Evolutionary conservation across 2,797 vertebrate genomes (phyloP).

Genomic region (Clarias pachynema): DNA sequence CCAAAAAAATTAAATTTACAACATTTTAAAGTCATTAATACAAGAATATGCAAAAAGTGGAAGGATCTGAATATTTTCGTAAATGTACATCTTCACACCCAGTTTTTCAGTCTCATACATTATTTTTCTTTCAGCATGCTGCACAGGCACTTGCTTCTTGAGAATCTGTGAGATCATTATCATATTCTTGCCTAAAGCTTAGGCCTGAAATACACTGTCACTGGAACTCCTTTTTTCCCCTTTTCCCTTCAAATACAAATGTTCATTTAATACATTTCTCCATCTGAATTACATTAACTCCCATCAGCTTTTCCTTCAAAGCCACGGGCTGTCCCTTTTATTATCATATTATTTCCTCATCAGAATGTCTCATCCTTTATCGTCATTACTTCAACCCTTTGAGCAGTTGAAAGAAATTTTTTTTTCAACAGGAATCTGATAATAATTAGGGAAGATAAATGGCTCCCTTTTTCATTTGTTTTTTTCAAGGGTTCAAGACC

Average conservation of each 20-base stretch:
- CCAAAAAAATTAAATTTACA: neutral
- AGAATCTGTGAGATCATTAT: neutral
- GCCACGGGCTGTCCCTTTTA: slow-evolving; percentile 57
- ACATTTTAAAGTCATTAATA: neutral
- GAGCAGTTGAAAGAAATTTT: slow-evolving; percentile 58
- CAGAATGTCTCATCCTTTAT: slow-evolving; percentile 43
- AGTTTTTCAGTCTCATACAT: neutral
- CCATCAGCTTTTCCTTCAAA: slow-evolving; percentile 28
- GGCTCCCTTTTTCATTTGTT: slow-evolving; percentile 56
- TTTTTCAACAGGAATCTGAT: slow-evolving; percentile 65
- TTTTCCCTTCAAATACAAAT: slow-evolving; percentile 56
- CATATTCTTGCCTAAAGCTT: slow-evolving; percentile 10
- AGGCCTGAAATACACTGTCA: slow-evolving; percentile 21
- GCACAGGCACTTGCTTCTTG: slow-evolving; percentile 7
- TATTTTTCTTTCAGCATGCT: neutral
- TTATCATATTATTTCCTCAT: slow-evolving; percentile 55
- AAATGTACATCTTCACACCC: neutral
- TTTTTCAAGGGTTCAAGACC: slow-evolving; percentile 53
- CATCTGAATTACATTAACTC: slow-evolving; percentile 66
- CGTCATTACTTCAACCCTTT: slow-evolving; percentile 58
- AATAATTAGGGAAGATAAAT: slow-evolving; percentile 74
- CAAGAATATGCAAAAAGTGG: neutral
- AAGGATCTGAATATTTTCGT: neutral
- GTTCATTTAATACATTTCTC: slow-evolving; percentile 61
- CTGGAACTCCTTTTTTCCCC: neutral